Conservation (phyloP, 2,888 invertebrate species). For the Tetheella fluctuosa region DNA sequence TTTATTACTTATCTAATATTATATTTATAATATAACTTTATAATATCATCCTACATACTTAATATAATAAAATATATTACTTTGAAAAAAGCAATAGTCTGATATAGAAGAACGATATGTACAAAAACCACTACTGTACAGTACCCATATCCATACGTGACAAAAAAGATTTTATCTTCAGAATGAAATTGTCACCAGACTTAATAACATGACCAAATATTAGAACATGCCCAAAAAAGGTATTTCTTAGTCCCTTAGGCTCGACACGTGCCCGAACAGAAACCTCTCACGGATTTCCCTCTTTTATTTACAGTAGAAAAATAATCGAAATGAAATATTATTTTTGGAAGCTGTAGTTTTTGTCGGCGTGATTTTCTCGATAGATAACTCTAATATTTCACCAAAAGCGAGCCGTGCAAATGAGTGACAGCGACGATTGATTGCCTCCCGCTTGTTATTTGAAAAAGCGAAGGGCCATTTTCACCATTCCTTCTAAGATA, state of each 20-base stretch:
- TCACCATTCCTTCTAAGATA: constrained; percentile 69
- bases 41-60: no score
- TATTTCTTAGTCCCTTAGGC: constrained; percentile 46
- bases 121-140: not conserved
- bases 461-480: constrained; percentile 81
- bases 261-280: constrained; percentile 63
- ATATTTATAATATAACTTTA: no score
- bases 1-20: no score
- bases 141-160: constrained; percentile 2
- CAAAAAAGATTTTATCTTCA: constrained; percentile 6
- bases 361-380: constrained; percentile 71
- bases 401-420: constrained; percentile 68
- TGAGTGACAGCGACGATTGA: constrained; percentile 79
- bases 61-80: no score
- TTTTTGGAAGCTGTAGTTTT: constrained; percentile 75
- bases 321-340: constrained; percentile 80
- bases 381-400: constrained; percentile 80
- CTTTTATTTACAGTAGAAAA: constrained; percentile 81
- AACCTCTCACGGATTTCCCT: constrained; percentile 57
- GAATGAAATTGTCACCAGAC: constrained; percentile 19
- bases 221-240: constrained; percentile 22
- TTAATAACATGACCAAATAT: constrained; percentile 23
- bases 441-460: constrained; percentile 78
- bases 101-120: not conserved
- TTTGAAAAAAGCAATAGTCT: no score